Evolutionary conservation across 2,797 vertebrate genomes (phyloP).

Genomic region (Trematomus bernacchii): DNA sequence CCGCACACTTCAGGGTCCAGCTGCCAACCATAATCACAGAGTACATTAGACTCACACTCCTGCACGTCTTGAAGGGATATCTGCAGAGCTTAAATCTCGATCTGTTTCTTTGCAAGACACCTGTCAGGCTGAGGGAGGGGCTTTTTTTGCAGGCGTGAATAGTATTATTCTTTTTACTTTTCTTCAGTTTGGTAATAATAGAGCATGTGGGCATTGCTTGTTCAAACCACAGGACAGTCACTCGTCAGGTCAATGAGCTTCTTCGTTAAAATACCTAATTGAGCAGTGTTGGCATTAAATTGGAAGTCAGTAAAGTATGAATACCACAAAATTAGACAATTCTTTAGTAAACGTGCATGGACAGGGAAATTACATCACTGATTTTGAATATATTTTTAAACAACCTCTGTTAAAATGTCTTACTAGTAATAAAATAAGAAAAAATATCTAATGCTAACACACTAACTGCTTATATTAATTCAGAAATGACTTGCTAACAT

Average conservation of each 20-base stretch:
- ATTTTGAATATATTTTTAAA: too few relatives aligned
- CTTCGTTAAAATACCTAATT: neutral
- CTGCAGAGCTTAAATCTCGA: neutral
- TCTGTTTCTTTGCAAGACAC: slow-evolving; percentile 7
- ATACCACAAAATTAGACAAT: too few relatives aligned
- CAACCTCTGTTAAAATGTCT: too few relatives aligned
- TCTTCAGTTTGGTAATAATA: neutral
- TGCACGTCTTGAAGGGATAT: neutral
- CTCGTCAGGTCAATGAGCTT: too few relatives aligned
- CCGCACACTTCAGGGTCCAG: slow-evolving; percentile 3
- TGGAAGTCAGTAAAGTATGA: too few relatives aligned
- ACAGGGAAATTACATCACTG: too few relatives aligned
- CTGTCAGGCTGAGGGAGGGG: slow-evolving; percentile 9
- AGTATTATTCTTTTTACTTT: neutral
- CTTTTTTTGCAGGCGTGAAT: neutral
- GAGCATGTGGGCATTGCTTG: neutral
- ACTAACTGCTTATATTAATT: too few relatives aligned
- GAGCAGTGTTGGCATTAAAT: neutral
- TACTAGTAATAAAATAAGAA: too few relatives aligned
- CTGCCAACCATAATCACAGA: slow-evolving; percentile 33
- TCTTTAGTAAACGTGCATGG: too few relatives aligned
- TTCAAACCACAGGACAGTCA: neutral
- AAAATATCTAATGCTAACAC: too few relatives aligned
- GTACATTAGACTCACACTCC: neutral
- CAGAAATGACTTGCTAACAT: too few relatives aligned